phyloP scores from a whole-genome alignment of 1,140 invertebrate species.

The Thaumatotibia leucotreta region DNA sequence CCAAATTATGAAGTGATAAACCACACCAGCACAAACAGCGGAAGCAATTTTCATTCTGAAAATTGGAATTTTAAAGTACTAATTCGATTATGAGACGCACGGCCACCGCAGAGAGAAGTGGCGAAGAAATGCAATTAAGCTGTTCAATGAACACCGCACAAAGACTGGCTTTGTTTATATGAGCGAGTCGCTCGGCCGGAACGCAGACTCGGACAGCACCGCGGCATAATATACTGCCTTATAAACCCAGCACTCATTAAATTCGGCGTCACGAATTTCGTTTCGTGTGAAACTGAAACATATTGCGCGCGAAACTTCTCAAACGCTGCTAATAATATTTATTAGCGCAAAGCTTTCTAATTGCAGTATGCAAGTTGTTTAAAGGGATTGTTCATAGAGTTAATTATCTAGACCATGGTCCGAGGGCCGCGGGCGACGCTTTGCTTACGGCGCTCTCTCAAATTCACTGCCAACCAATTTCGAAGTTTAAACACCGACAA shows the following conservation, averaged over 20 bases:
- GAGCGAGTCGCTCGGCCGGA: slow-evolving; percentile 37
- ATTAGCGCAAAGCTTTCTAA: slow-evolving; percentile 62
- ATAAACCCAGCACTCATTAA: slow-evolving; percentile 10
- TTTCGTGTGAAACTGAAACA: slow-evolving; percentile 10
- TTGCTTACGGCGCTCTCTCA: slow-evolving; percentile 51
- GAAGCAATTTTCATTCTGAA: not conserved
- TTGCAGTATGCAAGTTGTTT: slow-evolving; percentile 44
- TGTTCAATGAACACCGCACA: slow-evolving; percentile 63
- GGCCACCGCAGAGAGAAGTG: slow-evolving; percentile 38
- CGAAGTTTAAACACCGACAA: slow-evolving; percentile 64
- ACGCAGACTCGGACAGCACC: slow-evolving; percentile 30
- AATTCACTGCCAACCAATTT: slow-evolving; percentile 64
- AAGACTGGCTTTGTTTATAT: slow-evolving; percentile 55
- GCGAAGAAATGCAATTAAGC: slow-evolving; percentile 65
- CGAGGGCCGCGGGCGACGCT: slow-evolving; percentile 48
- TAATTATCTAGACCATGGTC: slow-evolving; percentile 63
- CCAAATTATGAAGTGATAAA: not conserved
- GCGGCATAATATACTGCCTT: slow-evolving; percentile 25
- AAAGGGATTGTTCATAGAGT: slow-evolving; percentile 64
- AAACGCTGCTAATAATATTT: slow-evolving; percentile 46
- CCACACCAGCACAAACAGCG: not conserved
- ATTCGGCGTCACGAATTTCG: slow-evolving; percentile 6
- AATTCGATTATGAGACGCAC: slow-evolving; percentile 47
- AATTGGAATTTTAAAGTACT: slow-evolving; percentile 28
- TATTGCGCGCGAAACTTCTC: slow-evolving; percentile 25